A percentile compares a stretch with the other conserved stretches of the same genome.
phyloP scores from a whole-genome alignment of 1,140 invertebrate species.

The Campoletis sonorensis region DNA sequence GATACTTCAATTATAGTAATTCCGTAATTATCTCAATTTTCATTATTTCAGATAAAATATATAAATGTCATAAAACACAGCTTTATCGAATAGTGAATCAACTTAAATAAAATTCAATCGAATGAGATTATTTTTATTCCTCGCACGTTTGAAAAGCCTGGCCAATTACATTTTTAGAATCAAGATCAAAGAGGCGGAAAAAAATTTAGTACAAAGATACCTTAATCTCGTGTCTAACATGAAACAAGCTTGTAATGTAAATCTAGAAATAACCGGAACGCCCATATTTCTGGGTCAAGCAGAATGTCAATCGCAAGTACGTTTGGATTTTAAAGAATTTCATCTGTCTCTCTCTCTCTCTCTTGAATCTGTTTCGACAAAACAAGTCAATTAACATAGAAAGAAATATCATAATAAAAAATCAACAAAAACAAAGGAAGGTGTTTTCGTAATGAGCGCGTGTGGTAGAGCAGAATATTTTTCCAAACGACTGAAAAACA shows the following conservation, averaged over 20 bases:
- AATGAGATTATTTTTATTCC: too few relatives aligned
- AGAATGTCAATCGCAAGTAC: constrained; percentile 9
- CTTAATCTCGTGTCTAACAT: background rate
- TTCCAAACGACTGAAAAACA: too few relatives aligned
- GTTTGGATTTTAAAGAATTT: background rate
- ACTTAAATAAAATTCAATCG: too few relatives aligned
- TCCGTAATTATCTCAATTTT: too few relatives aligned
- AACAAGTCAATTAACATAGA: background rate
- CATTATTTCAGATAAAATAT: too few relatives aligned
- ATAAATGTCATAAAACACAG: too few relatives aligned
- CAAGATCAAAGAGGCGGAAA: background rate
- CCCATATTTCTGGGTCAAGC: constrained; percentile 1
- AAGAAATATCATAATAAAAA: background rate
- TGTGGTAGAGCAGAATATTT: background rate
- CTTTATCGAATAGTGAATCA: too few relatives aligned
- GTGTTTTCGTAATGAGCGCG: too few relatives aligned
- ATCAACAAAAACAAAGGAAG: too few relatives aligned
- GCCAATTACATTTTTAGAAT: background rate
- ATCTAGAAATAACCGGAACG: background rate
- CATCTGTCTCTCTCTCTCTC: background rate
- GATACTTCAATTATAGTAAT: too few relatives aligned
- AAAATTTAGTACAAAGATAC: constrained; percentile 9
- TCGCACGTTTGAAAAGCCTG: too few relatives aligned
- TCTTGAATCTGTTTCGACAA: background rate
- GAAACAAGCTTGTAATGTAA: background rate